Conservation (phyloP, 2,888 invertebrate genomes). For the Drosophila macrospina region DNA sequence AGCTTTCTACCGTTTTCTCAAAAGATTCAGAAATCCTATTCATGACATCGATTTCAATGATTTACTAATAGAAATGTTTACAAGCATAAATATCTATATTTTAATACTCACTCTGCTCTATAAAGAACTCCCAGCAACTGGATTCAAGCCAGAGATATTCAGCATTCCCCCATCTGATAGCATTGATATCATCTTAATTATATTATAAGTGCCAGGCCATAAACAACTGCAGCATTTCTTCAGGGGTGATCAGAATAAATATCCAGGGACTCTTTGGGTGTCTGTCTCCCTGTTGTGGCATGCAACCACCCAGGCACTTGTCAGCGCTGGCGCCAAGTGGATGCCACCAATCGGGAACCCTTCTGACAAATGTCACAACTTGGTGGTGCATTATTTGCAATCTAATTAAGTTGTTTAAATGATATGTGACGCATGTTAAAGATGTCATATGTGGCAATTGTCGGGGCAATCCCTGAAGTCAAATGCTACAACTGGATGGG, state of each 20-base stretch:
- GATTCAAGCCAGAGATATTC: background rate
- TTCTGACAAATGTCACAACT: slow-evolving; percentile 51
- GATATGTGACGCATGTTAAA: slow-evolving; percentile 70
- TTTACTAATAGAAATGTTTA: too few species aligned
- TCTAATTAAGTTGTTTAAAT: slow-evolving; percentile 78
- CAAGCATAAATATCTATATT: too few species aligned
- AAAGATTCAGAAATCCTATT: too few species aligned
- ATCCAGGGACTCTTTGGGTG: slow-evolving; percentile 22
- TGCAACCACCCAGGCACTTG: slow-evolving; percentile 75
- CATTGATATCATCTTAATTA: slow-evolving; percentile 67
- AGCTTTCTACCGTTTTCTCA: too few species aligned
- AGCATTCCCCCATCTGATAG: slow-evolving; percentile 30
- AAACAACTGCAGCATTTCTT: slow-evolving; percentile 47
- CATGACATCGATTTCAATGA: too few species aligned
- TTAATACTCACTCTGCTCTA: background rate
- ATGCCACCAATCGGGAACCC: slow-evolving; percentile 27
- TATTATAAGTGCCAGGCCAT: slow-evolving; percentile 56
- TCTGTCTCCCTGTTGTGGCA: slow-evolving; percentile 25
- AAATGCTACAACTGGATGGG: background rate
- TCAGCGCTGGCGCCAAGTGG: slow-evolving; percentile 75
- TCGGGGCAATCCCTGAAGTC: background rate
- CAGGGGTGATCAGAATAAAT: slow-evolving; percentile 24
- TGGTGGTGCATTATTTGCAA: slow-evolving; percentile 69
- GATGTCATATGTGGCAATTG: slow-evolving; percentile 33
- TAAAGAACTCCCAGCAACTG: background rate